These are phyloP conservation scores for Pelusios castaneus DNA, from an alignment of 2,113 vertebrate species.

Conservation along the genomic window DNA sequence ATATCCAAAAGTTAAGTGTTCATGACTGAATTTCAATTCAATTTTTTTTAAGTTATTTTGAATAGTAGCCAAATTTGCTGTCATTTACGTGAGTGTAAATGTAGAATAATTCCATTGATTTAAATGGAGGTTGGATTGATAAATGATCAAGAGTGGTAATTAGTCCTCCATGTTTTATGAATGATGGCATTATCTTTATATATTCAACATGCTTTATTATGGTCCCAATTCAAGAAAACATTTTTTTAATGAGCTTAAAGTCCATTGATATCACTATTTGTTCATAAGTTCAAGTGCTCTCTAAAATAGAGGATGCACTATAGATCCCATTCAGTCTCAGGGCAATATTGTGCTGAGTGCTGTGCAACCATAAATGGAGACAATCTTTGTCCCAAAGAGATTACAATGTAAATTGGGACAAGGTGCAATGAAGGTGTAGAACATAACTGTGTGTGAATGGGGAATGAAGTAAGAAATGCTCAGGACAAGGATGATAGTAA, in stretches of 20 bases:
- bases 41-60: no score
- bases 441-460: background rate
- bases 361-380: background rate
- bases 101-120: background rate
- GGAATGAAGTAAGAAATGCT: background rate
- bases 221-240: background rate
- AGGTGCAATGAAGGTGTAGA: background rate
- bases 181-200: background rate
- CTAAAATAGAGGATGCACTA: background rate
- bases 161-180: accelerated
- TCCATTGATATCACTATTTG: background rate
- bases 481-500: background rate
- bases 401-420: background rate
- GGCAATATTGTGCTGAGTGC: background rate
- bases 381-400: background rate
- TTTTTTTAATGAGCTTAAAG: background rate
- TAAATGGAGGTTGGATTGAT: background rate
- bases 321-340: accelerated
- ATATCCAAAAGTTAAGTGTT: background rate
- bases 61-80: no score
- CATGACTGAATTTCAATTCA: no score
- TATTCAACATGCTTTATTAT: background rate
- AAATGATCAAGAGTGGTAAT: background rate
- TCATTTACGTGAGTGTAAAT: no score
- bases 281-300: no score